Percentiles rank a stretch among this genome's conserved stretches.
phyloP scores from a whole-genome alignment of 2,797 vertebrate species.

The Cyclura pinguis region DNA sequence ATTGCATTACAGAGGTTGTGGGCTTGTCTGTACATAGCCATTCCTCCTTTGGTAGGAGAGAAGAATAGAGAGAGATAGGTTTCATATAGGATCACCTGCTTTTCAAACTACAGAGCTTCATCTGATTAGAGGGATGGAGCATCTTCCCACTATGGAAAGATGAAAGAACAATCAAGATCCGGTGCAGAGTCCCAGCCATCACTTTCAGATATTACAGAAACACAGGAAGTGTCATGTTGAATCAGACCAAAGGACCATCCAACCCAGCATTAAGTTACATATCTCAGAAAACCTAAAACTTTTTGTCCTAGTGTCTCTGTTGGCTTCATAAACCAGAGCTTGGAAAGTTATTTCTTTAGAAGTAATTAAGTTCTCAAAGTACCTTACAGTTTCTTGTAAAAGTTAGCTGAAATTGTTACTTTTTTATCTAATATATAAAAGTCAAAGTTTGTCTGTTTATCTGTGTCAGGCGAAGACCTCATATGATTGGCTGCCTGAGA shows the following conservation, averaged over 20 bases:
- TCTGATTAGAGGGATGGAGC: background rate
- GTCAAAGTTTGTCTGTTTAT: too few relatives aligned
- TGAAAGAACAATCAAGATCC: too few relatives aligned
- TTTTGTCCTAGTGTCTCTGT: background rate
- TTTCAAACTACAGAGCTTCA: background rate
- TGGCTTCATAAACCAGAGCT: background rate
- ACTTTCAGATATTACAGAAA: background rate
- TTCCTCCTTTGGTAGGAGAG: too few relatives aligned
- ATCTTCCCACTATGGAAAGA: background rate
- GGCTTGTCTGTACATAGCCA: background rate
- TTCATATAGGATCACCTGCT: background rate
- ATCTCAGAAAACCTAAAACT: background rate
- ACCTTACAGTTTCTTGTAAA: background rate
- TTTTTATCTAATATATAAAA: too few relatives aligned
- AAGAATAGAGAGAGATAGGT: too few relatives aligned
- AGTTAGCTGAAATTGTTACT: too few relatives aligned
- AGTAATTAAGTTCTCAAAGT: background rate
- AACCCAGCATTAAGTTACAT: background rate
- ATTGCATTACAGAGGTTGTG: background rate
- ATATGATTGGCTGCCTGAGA: too few relatives aligned
- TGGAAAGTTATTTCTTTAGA: background rate
- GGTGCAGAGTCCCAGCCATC: too few relatives aligned
- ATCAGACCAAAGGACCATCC: background rate
- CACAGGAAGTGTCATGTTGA: background rate
- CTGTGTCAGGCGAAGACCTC: too few relatives aligned